Evolutionary conservation across 2,797 vertebrate species (phyloP).

Genomic region (Rousettus madagascariensis): DNA sequence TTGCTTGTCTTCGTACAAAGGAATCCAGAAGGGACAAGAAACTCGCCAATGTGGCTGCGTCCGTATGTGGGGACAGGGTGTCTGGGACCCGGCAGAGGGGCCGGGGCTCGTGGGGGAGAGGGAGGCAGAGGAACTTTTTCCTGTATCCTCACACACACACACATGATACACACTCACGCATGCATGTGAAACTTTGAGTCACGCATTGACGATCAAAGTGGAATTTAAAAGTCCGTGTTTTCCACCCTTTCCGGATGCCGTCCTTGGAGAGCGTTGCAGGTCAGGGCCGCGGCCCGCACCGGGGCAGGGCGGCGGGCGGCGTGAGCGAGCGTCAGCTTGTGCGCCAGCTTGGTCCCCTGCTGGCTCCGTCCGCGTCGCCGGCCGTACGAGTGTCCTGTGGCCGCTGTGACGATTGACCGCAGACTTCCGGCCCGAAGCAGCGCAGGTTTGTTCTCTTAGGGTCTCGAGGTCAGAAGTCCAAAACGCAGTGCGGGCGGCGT

Average conservation of each 20-base stretch:
- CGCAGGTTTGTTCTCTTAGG: neutral
- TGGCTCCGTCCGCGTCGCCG: neutral
- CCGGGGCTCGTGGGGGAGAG: neutral
- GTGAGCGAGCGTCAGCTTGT: rapidly evolving
- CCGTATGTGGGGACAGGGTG: neutral
- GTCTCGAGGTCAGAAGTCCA: neutral
- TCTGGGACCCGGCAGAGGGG: neutral
- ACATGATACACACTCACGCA: no score
- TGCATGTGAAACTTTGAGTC: neutral
- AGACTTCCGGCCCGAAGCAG: neutral
- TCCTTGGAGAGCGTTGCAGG: neutral
- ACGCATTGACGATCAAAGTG: neutral
- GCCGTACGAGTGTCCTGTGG: neutral
- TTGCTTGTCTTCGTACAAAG: neutral
- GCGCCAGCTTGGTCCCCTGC: neutral
- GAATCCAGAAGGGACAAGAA: neutral
- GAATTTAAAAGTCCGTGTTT: neutral
- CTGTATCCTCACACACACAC: neutral
- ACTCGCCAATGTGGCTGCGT: neutral
- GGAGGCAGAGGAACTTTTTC: neutral
- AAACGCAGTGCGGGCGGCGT: no score
- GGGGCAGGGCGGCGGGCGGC: rapidly evolving
- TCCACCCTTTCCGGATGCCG: neutral
- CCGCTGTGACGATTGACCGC: neutral
- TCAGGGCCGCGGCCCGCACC: neutral